Conservation (phyloP, 2,888 invertebrate species). For the Ctenicera cuprea region DNA sequence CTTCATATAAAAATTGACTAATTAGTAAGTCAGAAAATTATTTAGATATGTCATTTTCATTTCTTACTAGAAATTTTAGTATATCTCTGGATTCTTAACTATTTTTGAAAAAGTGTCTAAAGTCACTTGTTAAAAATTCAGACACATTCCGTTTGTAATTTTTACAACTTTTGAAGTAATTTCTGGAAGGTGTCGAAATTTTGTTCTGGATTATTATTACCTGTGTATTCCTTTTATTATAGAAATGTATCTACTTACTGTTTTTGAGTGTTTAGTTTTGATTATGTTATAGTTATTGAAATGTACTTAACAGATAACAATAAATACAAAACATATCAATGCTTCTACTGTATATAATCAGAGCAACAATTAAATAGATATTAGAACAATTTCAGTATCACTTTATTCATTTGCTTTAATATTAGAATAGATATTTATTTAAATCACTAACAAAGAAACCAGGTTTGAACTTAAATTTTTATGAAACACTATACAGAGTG, state of each 20-base stretch:
- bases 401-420: slow-evolving; percentile 38
- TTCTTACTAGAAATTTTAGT: slow-evolving; percentile 1
- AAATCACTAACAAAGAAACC: not conserved
- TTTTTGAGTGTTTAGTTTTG: slow-evolving; percentile 4
- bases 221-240: not conserved
- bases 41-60: slow-evolving; percentile 38
- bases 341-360: slow-evolving; percentile 16
- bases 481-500: too few species aligned
- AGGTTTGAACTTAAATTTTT: not conserved
- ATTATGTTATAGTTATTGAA: slow-evolving; percentile 21
- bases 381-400: slow-evolving; percentile 47
- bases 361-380: slow-evolving; percentile 44
- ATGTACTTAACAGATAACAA: slow-evolving; percentile 37
- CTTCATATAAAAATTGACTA: slow-evolving; percentile 26
- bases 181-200: too few species aligned
- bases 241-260: not conserved
- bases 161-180: too few species aligned
- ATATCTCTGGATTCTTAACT: not conserved
- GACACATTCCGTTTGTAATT: not conserved
- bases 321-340: slow-evolving; percentile 43
- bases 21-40: slow-evolving; percentile 13
- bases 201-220: too few species aligned
- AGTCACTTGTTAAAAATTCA: not conserved
- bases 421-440: slow-evolving; percentile 25
- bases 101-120: not conserved